These are phyloP conservation scores for Autographa gamma DNA, from an alignment of 2,888 invertebrate species.

Conservation along the genomic window DNA sequence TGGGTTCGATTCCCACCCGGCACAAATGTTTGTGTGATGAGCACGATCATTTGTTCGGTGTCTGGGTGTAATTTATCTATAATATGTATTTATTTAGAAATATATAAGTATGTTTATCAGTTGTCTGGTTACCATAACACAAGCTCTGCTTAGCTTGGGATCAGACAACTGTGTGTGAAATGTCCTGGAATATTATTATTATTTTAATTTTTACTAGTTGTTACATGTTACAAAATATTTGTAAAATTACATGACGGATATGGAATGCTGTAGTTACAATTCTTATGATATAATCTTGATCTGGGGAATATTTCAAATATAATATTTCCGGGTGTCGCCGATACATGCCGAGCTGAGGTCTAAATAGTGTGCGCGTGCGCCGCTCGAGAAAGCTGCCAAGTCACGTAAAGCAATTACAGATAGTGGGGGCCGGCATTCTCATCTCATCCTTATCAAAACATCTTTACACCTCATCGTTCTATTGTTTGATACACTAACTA, in stretches of 20 bases:
- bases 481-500: slow-evolving; percentile 55
- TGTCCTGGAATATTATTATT: too few species aligned
- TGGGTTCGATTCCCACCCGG: too few species aligned
- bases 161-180: too few species aligned
- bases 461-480: slow-evolving; percentile 55
- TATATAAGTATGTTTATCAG: too few species aligned
- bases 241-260: neutral
- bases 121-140: too few species aligned
- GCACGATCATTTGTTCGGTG: too few species aligned
- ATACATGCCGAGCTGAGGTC: slow-evolving; percentile 33
- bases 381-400: slow-evolving; percentile 67
- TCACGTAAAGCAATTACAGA: slow-evolving; percentile 71
- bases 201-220: too few species aligned
- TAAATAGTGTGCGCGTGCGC: slow-evolving; percentile 49
- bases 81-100: too few species aligned
- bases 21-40: too few species aligned
- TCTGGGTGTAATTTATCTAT: too few species aligned
- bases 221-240: neutral
- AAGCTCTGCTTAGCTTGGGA: too few species aligned
- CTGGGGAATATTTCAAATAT: slow-evolving; percentile 33
- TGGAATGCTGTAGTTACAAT: neutral
- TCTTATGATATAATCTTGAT: slow-evolving; percentile 8
- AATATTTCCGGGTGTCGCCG: slow-evolving; percentile 43
- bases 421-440: slow-evolving; percentile 44
- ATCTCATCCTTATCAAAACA: slow-evolving; percentile 60